A percentile compares a stretch with the other conserved stretches of the same genome.
phyloP scores from a whole-genome alignment of 2,888 invertebrate genomes.

The Hedychridium roseum region DNA sequence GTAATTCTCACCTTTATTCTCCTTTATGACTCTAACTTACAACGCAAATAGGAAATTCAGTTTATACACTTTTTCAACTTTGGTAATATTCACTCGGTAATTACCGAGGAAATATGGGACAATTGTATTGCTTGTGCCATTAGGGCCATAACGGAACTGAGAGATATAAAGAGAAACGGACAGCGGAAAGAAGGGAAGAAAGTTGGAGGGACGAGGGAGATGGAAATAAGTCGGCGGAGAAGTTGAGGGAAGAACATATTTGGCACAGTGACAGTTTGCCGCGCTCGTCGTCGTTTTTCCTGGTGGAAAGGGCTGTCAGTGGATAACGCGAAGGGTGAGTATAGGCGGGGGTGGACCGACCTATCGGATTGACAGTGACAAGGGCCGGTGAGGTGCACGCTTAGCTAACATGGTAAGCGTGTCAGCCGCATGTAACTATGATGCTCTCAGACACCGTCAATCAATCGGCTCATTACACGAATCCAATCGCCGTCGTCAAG shows the following conservation, averaged over 20 bases:
- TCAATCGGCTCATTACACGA: constrained; percentile 57
- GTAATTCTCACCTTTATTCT: too few species aligned
- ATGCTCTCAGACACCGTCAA: constrained; percentile 50
- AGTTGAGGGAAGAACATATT: constrained; percentile 30
- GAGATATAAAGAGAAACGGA: constrained; percentile 2
- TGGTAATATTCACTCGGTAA: too few species aligned
- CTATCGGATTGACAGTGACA: constrained; percentile 45
- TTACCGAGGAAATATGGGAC: too few species aligned
- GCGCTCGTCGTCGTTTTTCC: constrained; percentile 27
- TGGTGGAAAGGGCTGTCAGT: constrained; percentile 15
- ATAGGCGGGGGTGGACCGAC: constrained; percentile 9
- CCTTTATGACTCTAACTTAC: too few species aligned
- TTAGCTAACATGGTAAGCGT: constrained; percentile 23
- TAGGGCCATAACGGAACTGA: constrained; percentile 12
- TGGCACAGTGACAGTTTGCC: constrained; percentile 38
- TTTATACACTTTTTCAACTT: too few species aligned
- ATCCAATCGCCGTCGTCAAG: constrained; percentile 42
- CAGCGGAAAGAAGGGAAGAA: constrained; percentile 2
- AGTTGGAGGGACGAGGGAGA: constrained; percentile 8
- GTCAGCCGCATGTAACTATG: constrained; percentile 50
- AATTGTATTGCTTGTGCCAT: too few species aligned
- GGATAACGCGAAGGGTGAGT: constrained; percentile 9
- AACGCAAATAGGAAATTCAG: too few species aligned
- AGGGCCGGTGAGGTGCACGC: constrained; percentile 26
- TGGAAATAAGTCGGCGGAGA: constrained; percentile 12